Conservation (phyloP, 2,888 invertebrate genomes). For the Pediacus dermestoides region DNA sequence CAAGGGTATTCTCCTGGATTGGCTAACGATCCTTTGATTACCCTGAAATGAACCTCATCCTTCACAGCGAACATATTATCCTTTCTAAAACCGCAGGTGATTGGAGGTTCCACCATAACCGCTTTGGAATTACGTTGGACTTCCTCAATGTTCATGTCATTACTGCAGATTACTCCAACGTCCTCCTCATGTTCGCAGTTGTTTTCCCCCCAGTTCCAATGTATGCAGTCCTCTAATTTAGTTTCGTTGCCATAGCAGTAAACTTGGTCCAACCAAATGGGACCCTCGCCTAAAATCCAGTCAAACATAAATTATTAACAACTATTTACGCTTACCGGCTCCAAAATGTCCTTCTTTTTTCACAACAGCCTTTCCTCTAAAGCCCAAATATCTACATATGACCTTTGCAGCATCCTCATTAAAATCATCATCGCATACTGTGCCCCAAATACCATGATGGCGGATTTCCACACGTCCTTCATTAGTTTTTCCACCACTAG, state of each 20-base stretch:
- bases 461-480: constrained; percentile 70
- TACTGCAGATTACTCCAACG: constrained; percentile 51
- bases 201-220: constrained; percentile 65
- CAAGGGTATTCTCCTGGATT: constrained; percentile 68
- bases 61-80: constrained; percentile 48
- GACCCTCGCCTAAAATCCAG: constrained; percentile 54
- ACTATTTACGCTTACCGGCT: constrained; percentile 48
- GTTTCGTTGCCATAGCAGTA: constrained; percentile 66
- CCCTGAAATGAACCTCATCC: constrained; percentile 54
- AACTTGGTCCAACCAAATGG: constrained; percentile 70
- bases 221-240: constrained; percentile 60
- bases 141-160: no score
- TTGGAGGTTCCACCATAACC: no score
- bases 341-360: constrained; percentile 57
- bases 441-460: constrained; percentile 69
- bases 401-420: constrained; percentile 62
- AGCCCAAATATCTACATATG: constrained; percentile 58
- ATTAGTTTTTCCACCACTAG: constrained; percentile 53
- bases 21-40: constrained; percentile 61
- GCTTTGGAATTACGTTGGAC: no score
- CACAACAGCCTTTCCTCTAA: constrained; percentile 51
- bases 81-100: constrained; percentile 54
- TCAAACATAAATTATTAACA: no score
- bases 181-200: constrained; percentile 74
- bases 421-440: constrained; percentile 76